phyloP scores from a whole-genome alignment of 2,797 vertebrate species.

The Anableps anableps region DNA sequence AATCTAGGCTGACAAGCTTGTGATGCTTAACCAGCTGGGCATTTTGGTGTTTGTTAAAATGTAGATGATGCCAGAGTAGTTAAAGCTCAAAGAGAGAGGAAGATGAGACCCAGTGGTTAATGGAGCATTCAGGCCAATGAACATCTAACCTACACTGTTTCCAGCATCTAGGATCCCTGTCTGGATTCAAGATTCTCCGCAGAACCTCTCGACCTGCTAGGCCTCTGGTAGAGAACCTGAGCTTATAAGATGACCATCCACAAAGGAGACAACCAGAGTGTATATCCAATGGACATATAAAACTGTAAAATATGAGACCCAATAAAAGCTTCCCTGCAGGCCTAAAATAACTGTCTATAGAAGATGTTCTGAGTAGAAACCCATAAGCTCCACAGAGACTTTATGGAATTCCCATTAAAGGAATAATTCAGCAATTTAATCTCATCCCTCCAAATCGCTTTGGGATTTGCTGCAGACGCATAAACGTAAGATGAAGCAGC shows the following conservation, averaged over 20 bases:
- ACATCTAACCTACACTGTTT: not conserved
- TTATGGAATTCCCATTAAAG: constrained; percentile 8
- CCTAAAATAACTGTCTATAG: not conserved
- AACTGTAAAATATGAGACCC: constrained; percentile 7
- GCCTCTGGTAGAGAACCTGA: not conserved
- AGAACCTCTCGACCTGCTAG: not conserved
- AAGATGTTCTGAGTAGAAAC: constrained; percentile 15
- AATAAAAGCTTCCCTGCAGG: not conserved
- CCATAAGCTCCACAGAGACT: not conserved
- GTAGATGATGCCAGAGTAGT: not conserved
- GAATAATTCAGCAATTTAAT: constrained; percentile 19
- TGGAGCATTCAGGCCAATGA: not conserved
- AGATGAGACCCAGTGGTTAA: not conserved
- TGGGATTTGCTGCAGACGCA: not conserved
- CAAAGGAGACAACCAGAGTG: not conserved
- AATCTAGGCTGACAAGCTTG: constrained; percentile 9
- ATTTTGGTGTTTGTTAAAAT: not conserved
- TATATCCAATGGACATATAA: not conserved
- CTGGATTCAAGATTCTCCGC: not conserved
- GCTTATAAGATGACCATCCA: not conserved
- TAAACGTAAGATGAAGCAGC: not conserved
- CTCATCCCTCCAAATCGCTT: not conserved
- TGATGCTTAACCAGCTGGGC: constrained; percentile 1
- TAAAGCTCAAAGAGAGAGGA: not conserved
- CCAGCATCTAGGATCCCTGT: not conserved